Percentiles rank a stretch among this genome's conserved stretches.
These are phyloP conservation scores for Uropsilus gracilis DNA, from an alignment of 2,113 vertebrate species.

Conservation along the genomic window DNA sequence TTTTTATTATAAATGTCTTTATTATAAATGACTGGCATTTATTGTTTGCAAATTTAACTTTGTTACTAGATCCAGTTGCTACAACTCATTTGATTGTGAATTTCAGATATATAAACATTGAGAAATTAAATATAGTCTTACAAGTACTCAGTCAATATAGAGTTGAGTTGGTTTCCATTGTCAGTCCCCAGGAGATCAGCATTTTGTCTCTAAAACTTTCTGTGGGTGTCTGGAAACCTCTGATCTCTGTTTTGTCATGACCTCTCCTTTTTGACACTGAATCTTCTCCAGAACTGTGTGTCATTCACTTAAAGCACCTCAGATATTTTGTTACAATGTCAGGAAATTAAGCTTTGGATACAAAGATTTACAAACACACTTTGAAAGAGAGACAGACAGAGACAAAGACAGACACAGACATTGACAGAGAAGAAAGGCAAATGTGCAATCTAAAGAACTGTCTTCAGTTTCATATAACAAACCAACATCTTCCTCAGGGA, in stretches of 20 bases:
- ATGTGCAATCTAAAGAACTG: not conserved
- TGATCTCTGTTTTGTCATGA: not conserved
- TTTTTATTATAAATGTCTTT: no score
- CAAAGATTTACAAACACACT: not conserved
- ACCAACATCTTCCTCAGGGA: not conserved
- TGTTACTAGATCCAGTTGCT: not conserved
- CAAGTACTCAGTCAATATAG: not conserved
- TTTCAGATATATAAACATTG: not conserved
- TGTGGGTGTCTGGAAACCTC: not conserved
- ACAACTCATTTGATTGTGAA: not conserved
- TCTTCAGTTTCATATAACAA: not conserved
- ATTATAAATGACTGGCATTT: not conserved
- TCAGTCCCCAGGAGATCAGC: not conserved
- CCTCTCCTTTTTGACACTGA: not conserved
- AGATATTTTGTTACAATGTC: not conserved
- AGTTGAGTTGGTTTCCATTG: not conserved
- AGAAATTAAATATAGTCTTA: no score
- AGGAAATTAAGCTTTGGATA: not conserved
- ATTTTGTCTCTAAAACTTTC: not conserved
- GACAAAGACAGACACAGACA: not conserved
- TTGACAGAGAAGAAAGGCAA: no score
- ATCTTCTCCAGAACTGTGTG: not conserved
- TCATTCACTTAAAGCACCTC: not conserved
- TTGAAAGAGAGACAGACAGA: not conserved
- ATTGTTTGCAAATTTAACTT: conserved; percentile 46